These are phyloP conservation scores for Sphaeramia orbicularis DNA, from an alignment of 2,797 vertebrate genomes.

Conservation along the genomic window DNA sequence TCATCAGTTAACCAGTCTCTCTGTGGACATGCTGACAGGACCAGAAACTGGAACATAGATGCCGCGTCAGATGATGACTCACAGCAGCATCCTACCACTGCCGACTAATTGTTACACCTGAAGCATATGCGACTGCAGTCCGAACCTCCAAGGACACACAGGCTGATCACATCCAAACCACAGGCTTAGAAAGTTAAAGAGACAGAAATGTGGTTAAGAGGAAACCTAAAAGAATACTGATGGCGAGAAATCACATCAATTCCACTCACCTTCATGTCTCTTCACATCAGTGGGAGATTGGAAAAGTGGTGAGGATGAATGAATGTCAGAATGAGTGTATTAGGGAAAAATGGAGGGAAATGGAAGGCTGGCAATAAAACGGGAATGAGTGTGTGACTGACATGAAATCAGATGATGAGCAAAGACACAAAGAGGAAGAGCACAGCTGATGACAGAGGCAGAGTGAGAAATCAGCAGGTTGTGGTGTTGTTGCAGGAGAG, in stretches of 20 bases:
- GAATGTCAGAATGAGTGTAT: conserved; percentile 28
- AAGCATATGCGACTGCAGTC: conserved; percentile 56
- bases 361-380: conserved; percentile 26
- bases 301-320: conserved; percentile 55
- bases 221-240: conserved; percentile 11
- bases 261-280: conserved; percentile 84
- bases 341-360: conserved; percentile 33
- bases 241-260: conserved; percentile 48
- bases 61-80: conserved; percentile 69
- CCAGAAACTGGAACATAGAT: conserved; percentile 45
- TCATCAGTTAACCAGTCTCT: conserved; percentile 17
- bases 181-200: conserved; percentile 45
- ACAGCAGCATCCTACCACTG: conserved; percentile 50
- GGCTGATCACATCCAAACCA: conserved; percentile 26
- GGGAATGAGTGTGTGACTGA: conserved; percentile 47
- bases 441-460: conserved; percentile 56
- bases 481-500: conserved; percentile 70
- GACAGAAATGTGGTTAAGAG: conserved; percentile 9
- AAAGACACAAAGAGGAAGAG: conserved; percentile 20
- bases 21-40: conserved; percentile 28
- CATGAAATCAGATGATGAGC: conserved; percentile 33
- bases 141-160: conserved; percentile 60
- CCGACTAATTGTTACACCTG: conserved; percentile 67
- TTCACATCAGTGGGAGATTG: conserved; percentile 55
- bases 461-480: conserved; percentile 75